These are phyloP conservation scores for Habropoda laboriosa DNA, from an alignment of 1,140 invertebrate species.

Conservation along the genomic window DNA sequence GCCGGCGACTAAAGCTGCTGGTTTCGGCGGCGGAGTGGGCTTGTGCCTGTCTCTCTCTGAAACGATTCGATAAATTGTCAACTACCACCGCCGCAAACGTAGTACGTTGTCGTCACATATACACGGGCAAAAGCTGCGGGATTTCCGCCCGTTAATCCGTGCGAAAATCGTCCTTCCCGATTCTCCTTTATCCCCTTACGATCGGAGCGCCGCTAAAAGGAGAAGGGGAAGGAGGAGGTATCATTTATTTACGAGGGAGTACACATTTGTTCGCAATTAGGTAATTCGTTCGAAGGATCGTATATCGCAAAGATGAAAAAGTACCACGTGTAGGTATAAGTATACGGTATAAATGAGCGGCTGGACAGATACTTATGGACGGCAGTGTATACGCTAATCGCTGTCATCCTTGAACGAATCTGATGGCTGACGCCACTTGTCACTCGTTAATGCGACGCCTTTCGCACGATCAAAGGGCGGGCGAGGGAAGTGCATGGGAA, in stretches of 20 bases:
- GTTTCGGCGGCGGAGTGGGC: slow-evolving; percentile 93
- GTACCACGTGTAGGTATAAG: too few relatives aligned
- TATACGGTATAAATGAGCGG: too few relatives aligned
- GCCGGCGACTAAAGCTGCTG: slow-evolving; percentile 86
- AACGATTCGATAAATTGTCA: slow-evolving; percentile 33
- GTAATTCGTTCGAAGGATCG: too few relatives aligned
- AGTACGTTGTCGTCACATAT: background rate
- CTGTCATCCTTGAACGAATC: slow-evolving; percentile 42
- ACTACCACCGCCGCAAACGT: background rate
- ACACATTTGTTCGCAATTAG: too few relatives aligned
- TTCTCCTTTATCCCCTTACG: background rate
- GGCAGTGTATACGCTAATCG: background rate
- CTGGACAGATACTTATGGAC: too few relatives aligned
- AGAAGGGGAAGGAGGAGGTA: too few relatives aligned
- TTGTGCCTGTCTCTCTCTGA: slow-evolving; percentile 91
- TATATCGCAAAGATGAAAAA: too few relatives aligned
- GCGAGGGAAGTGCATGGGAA: slow-evolving; percentile 9
- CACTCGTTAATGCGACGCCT: slow-evolving; percentile 39
- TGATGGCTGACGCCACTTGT: slow-evolving; percentile 35
- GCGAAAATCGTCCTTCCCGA: slow-evolving; percentile 21
- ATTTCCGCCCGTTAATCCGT: slow-evolving; percentile 25
- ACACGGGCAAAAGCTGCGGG: slow-evolving; percentile 37
- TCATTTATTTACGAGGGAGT: too few relatives aligned
- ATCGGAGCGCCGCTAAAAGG: too few relatives aligned
- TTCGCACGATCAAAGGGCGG: slow-evolving; percentile 61